These are phyloP conservation scores for Meriones psammophilus DNA, from an alignment of 2,797 vertebrate genomes.

Conservation along the genomic window DNA sequence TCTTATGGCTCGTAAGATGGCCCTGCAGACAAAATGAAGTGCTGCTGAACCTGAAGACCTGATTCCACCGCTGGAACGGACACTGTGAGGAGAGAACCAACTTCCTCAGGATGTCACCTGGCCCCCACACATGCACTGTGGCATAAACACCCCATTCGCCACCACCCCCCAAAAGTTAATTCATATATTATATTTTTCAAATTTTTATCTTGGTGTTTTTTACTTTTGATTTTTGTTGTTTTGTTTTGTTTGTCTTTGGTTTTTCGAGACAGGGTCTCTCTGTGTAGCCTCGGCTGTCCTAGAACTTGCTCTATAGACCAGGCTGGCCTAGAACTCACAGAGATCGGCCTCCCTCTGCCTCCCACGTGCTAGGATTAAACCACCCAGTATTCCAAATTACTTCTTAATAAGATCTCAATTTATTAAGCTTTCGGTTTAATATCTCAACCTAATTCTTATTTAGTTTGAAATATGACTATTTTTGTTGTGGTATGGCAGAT, in stretches of 20 bases:
- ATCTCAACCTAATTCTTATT: too few species aligned
- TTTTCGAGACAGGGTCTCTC: too few species aligned
- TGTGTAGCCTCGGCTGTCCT: too few species aligned
- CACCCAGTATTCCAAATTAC: too few species aligned
- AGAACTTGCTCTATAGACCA: too few species aligned
- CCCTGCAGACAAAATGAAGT: neutral
- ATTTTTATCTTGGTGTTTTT: neutral
- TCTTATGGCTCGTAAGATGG: neutral
- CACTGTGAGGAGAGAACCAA: neutral
- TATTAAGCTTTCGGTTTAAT: too few species aligned
- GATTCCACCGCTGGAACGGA: too few species aligned
- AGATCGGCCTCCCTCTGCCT: too few species aligned
- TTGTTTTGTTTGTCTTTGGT: too few species aligned
- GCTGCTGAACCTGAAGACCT: neutral
- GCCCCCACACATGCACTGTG: neutral
- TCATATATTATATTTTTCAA: neutral
- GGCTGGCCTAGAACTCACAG: too few species aligned
- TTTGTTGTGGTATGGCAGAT: neutral
- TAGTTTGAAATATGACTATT: neutral
- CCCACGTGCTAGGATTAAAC: too few species aligned
- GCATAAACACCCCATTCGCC: neutral
- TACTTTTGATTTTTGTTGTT: neutral
- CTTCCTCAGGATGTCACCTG: neutral
- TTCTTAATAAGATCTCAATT: too few species aligned
- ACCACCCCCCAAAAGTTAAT: neutral